These are phyloP conservation scores for Paragorgia papillata DNA, from an alignment of 92 coral and sea anemone genomes.

Conservation along the genomic window DNA sequence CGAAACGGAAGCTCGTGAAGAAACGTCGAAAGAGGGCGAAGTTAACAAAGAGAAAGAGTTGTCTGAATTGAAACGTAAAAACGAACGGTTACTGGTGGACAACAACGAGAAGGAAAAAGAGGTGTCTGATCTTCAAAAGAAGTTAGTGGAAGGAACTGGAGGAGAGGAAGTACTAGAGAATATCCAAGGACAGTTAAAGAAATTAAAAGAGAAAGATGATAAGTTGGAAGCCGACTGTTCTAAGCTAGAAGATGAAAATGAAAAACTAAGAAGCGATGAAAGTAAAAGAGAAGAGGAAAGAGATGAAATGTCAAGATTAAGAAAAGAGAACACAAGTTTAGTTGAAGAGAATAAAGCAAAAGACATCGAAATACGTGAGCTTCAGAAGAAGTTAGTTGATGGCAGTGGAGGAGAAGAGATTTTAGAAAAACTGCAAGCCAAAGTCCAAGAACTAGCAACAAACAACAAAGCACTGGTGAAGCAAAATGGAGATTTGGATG, in stretches of 20 bases:
- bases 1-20: conserved; percentile 23
- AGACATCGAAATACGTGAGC: too few species aligned
- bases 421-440: too few species aligned
- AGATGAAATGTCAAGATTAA: conserved; percentile 50
- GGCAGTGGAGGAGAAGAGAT: too few species aligned
- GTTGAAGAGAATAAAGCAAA: too few species aligned
- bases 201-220: not conserved
- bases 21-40: conserved; percentile 66
- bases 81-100: conserved; percentile 54
- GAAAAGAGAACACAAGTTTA: conserved; percentile 68
- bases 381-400: too few species aligned
- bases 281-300: conserved; percentile 58
- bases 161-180: not conserved
- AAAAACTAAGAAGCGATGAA: conserved; percentile 58
- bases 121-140: not conserved
- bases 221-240: not conserved
- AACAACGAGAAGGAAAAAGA: conserved; percentile 63
- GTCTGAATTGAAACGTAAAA: conserved; percentile 43
- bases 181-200: too few species aligned
- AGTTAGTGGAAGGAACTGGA: conserved; percentile 4
- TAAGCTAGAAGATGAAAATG: conserved; percentile 50
- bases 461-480: too few species aligned
- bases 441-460: too few species aligned
- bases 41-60: conserved; percentile 67
- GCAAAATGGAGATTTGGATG: too few species aligned